phyloP scores from a whole-genome alignment of 2,888 invertebrate genomes.

The Chorisops tibialis region DNA sequence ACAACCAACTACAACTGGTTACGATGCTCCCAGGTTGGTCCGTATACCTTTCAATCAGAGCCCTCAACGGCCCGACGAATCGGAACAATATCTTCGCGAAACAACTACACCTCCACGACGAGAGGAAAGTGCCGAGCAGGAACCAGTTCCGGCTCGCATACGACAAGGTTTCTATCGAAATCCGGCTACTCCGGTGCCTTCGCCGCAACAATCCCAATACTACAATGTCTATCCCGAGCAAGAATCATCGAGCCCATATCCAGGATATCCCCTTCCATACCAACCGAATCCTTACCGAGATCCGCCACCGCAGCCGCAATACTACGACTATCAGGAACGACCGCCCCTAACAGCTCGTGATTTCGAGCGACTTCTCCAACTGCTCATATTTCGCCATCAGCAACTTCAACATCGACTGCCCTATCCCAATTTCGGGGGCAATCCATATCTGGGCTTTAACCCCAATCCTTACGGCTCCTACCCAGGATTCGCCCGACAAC shows the following conservation, averaged over 20 bases:
- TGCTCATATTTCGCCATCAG: slow-evolving; percentile 63
- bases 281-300: slow-evolving; percentile 37
- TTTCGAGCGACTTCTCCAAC: slow-evolving; percentile 64
- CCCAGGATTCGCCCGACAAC: slow-evolving; percentile 24
- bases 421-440: slow-evolving; percentile 38
- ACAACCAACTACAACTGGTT: slow-evolving; percentile 44
- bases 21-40: slow-evolving; percentile 22
- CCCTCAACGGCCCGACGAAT: slow-evolving; percentile 19
- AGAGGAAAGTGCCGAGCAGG: slow-evolving; percentile 27
- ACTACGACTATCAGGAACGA: slow-evolving; percentile 60
- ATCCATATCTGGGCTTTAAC: slow-evolving; percentile 25
- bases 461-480: slow-evolving; percentile 23
- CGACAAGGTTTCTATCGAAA: slow-evolving; percentile 29
- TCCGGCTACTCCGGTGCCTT: background rate
- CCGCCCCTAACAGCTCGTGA: slow-evolving; percentile 71
- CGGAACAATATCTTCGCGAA: slow-evolving; percentile 40
- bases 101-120: slow-evolving; percentile 37
- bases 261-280: slow-evolving; percentile 33
- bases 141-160: slow-evolving; percentile 27
- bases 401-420: slow-evolving; percentile 55
- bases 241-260: slow-evolving; percentile 41
- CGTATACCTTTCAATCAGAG: slow-evolving; percentile 49
- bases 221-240: slow-evolving; percentile 42
- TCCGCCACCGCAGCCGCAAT: slow-evolving; percentile 43
- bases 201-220: slow-evolving; percentile 12